Evolutionary conservation across 2,113 vertebrate species (phyloP).

Genomic region (Pseudonaja textilis): DNA sequence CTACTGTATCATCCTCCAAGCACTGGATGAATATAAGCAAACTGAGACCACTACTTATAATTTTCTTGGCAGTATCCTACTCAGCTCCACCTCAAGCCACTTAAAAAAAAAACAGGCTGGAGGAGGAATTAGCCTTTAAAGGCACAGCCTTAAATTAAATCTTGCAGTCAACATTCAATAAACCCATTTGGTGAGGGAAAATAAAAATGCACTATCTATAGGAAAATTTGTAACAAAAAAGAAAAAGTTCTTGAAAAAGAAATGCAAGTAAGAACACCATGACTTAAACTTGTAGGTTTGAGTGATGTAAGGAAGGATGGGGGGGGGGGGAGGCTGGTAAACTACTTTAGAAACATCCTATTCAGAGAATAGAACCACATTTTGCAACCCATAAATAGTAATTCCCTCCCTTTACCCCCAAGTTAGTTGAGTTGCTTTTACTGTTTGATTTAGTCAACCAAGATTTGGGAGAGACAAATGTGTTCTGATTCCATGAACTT

Average conservation of each 20-base stretch:
- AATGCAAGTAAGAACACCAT: slow-evolving; percentile 16
- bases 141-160: neutral
- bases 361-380: neutral
- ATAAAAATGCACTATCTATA: neutral
- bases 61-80: slow-evolving; percentile 32
- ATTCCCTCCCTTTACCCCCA: neutral
- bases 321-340: neutral
- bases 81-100: slow-evolving; percentile 31
- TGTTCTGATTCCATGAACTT: neutral
- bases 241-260: neutral
- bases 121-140: slow-evolving; percentile 50
- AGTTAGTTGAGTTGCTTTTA: neutral
- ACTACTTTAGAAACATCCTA: neutral
- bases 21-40: slow-evolving; percentile 46
- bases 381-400: neutral
- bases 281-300: neutral
- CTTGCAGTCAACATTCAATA: slow-evolving; percentile 21
- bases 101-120: slow-evolving; percentile 17
- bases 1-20: slow-evolving; percentile 31
- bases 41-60: slow-evolving; percentile 36
- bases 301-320: neutral
- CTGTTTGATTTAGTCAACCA: neutral
- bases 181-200: neutral
- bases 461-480: neutral
- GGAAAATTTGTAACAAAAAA: neutral